Evolutionary conservation across 1,140 invertebrate species (phyloP), one percentile per base, ranked within the genome.

Genomic region (Listronotus oregonensis): DNA sequence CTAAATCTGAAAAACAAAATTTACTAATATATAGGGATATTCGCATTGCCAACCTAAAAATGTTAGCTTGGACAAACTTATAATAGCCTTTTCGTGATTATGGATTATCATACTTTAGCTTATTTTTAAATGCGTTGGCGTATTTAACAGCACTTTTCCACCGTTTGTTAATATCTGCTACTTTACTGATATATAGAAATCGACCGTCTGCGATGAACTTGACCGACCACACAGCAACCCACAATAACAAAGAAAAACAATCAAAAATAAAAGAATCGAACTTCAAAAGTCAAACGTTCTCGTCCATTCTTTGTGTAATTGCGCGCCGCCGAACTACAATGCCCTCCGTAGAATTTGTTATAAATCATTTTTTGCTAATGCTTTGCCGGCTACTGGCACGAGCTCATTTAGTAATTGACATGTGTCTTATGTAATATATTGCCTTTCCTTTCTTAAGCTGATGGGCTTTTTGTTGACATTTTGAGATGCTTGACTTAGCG

Each of bases 311-410:
- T 54, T 54, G 51, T 54, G 12, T n/a, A 21, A 1, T 37, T 15
- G 51, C 31, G 18, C 14, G 51, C 51, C 32, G 51, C 51, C 51
- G 39, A 54, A 54, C 51, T 54, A 54, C 51, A 54, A 54, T 54
- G 51, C 51, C 32, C 32, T 54, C 31, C 32, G 31, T 21, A 54
- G 39, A 54, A 54, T 37, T 39, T 37, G 27, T 42, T 39, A 54
- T 39, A 54, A 54, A 54, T 49, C 46, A 54, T 54, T 37, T 54
- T 39, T 42, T 42, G 51, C 32, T 32, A 11, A 14, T 54, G 10
- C 31, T 18, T 31, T 17, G 51, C 32, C 39, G 32, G 21, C 51
- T 54, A 54, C 31, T 21, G 31, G 51, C 51, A 54, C 21, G 51
- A 15, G 51, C 32, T 54, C 51, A 54, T 54, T 54, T 37, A 37